phyloP scores from a whole-genome alignment of 2,113 vertebrate genomes.

The Scomber colias region DNA sequence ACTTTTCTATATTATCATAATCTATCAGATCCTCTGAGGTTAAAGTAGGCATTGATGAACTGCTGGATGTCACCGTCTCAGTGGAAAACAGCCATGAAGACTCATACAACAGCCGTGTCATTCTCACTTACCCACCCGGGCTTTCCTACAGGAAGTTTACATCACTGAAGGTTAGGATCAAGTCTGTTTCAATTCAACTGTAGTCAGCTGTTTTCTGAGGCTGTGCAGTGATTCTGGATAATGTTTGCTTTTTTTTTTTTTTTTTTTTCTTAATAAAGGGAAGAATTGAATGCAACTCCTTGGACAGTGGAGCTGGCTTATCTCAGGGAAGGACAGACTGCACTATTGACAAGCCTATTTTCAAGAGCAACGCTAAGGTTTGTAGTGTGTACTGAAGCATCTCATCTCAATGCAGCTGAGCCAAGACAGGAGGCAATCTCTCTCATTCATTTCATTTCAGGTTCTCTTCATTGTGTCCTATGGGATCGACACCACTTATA shows the following conservation, averaged over 20 bases:
- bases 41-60: slow-evolving; percentile 83
- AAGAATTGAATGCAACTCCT: slow-evolving; percentile 80
- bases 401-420: background rate
- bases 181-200: background rate
- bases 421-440: background rate
- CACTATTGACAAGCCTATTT: slow-evolving; percentile 85
- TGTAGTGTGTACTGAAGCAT: background rate
- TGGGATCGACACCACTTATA: slow-evolving; percentile 65
- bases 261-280: slow-evolving; percentile 65
- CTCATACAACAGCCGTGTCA: slow-evolving; percentile 83
- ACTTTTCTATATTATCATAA: background rate
- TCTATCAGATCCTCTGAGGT: slow-evolving; percentile 69
- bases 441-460: slow-evolving; percentile 54
- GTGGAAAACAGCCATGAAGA: slow-evolving; percentile 87
- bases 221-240: background rate
- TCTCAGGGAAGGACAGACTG: slow-evolving; percentile 74
- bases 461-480: slow-evolving; percentile 77
- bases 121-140: slow-evolving; percentile 82
- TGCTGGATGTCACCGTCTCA: slow-evolving; percentile 80
- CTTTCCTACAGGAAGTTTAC: slow-evolving; percentile 84
- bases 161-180: slow-evolving; percentile 69
- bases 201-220: background rate
- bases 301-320: slow-evolving; percentile 58
- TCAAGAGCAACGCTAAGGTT: slow-evolving; percentile 79
- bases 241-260: background rate